Conservation (phyloP, 2,888 invertebrate species). For the Neoitamus cyanurus region DNA sequence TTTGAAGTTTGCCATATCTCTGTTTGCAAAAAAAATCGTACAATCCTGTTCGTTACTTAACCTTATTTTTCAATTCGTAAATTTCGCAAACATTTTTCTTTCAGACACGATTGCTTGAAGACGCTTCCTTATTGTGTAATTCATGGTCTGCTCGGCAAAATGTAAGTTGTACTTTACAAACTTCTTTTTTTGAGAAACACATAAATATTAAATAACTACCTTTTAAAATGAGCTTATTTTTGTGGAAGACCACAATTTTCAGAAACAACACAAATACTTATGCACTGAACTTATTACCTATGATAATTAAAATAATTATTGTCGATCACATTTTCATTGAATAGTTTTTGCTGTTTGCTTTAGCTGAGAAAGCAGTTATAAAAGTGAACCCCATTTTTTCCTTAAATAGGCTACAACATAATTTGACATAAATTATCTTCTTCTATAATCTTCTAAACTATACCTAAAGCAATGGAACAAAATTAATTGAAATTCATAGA, state of each 20-base stretch:
- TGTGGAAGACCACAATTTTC: neutral
- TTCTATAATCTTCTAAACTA: too few species aligned
- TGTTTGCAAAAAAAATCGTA: too few species aligned
- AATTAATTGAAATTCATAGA: too few species aligned
- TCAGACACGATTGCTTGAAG: conserved; percentile 90
- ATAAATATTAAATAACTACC: too few species aligned
- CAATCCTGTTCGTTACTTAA: neutral
- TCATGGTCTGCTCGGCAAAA: conserved; percentile 91
- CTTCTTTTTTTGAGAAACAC: neutral
- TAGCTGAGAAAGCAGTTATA: neutral
- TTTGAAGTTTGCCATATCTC: too few species aligned
- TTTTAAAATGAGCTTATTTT: neutral
- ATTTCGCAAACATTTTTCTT: conserved; percentile 62
- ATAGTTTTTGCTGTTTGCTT: too few species aligned
- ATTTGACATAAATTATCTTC: too few species aligned
- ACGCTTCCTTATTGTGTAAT: conserved; percentile 91
- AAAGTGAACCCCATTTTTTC: too few species aligned
- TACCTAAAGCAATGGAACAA: too few species aligned
- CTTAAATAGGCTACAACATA: too few species aligned
- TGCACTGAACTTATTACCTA: neutral
- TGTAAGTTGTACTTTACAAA: conserved; percentile 72
- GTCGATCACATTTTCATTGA: too few species aligned
- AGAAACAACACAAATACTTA: neutral
- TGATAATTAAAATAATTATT: too few species aligned
- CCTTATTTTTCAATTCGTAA: neutral